Evolutionary conservation across 2,113 vertebrate species (phyloP).

Genomic region (Kryptolebias marmoratus): DNA sequence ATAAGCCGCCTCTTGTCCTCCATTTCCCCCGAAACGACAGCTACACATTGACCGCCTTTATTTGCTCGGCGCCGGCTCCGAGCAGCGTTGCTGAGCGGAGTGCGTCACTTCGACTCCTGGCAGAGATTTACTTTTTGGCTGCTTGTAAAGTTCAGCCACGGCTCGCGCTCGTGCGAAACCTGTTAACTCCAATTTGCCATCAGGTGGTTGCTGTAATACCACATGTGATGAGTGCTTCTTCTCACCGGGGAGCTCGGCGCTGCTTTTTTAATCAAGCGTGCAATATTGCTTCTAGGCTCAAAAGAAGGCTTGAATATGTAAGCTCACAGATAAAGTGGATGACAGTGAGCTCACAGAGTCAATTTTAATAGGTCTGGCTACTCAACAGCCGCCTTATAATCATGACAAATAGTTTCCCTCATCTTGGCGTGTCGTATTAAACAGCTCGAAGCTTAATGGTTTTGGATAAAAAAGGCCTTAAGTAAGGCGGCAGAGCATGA

Average conservation of each 20-base stretch:
- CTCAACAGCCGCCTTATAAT: conserved; percentile 72
- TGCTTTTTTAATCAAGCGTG: conserved; percentile 61
- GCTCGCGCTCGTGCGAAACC: conserved; percentile 37
- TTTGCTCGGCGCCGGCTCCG: conserved; percentile 37
- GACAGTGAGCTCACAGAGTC: conserved; percentile 29
- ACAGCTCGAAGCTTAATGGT: conserved; percentile 65
- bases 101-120: conserved; percentile 28
- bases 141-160: conserved; percentile 34
- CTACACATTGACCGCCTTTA: conserved; percentile 42
- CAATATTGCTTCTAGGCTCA: conserved; percentile 33
- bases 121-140: conserved; percentile 23
- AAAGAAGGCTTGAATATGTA: conserved; percentile 4
- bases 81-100: conserved; percentile 40
- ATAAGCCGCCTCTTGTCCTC: conserved; percentile 68
- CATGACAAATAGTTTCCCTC: conserved; percentile 71
- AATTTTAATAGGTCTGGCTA: conserved; percentile 34
- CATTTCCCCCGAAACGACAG: conserved; percentile 55
- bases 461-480: conserved; percentile 67
- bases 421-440: conserved; percentile 58
- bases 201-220: conserved; percentile 62
- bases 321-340: neutral
- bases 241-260: conserved; percentile 40
- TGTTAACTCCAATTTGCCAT: conserved; percentile 63
- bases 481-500: conserved; percentile 54
- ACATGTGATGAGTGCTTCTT: conserved; percentile 39